Evolutionary conservation across 2,113 vertebrate genomes (phyloP).

Genomic region (Tragelaphus strepsiceros): DNA sequence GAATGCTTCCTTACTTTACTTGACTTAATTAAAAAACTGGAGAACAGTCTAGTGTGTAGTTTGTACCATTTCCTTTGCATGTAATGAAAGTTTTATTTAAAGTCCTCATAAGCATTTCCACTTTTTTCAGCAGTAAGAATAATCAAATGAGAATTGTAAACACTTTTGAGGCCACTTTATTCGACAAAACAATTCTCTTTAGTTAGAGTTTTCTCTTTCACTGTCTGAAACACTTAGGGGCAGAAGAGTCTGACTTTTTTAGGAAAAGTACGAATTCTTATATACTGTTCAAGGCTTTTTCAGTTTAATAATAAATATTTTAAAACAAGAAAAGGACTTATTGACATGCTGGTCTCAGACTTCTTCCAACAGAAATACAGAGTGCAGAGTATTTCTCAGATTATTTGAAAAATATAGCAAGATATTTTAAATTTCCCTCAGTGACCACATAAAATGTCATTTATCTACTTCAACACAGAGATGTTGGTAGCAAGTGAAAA

Average conservation of each 20-base stretch:
- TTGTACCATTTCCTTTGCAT: neutral
- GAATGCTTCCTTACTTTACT: neutral
- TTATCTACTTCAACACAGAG: constrained; percentile 11
- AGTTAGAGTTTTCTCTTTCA: neutral
- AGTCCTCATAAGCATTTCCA: neutral
- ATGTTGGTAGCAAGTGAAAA: neutral
- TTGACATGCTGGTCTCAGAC: neutral
- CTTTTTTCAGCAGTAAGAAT: constrained; percentile 7
- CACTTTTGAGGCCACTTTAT: neutral
- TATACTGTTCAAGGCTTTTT: neutral
- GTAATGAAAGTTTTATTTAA: constrained; percentile 36
- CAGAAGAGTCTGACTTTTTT: neutral
- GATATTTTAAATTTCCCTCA: neutral
- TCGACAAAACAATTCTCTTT: neutral
- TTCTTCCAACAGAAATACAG: neutral
- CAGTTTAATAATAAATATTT: neutral
- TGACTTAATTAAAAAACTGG: constrained; percentile 31
- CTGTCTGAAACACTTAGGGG: neutral
- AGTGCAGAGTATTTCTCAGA: neutral
- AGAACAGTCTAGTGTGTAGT: neutral
- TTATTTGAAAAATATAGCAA: neutral
- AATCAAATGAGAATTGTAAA: constrained; percentile 20
- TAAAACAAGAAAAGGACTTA: neutral
- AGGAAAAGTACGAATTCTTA: neutral
- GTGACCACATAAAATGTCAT: neutral